Evolutionary conservation across 2,797 vertebrate species (phyloP), one percentile per base, ranked within the genome.

Genomic region (Coendou prehensilis): DNA sequence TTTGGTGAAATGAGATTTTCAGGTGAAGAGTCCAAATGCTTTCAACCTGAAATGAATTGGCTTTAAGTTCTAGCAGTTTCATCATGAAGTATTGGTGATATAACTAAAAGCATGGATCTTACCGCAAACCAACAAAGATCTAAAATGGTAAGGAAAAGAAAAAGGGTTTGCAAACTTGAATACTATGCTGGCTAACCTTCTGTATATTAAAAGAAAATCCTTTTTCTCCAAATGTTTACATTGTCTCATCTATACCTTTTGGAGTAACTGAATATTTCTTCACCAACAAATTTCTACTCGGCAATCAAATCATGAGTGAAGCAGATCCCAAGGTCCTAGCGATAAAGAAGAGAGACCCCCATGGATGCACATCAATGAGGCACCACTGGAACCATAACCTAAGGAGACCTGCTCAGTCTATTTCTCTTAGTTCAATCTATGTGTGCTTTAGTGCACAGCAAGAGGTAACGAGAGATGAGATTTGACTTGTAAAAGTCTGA

Each of bases 1-100:
- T 57, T 57, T 85, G 54, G 47, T 81, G 64, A 96, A 22, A 88
- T 75, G 50, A 86, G 47, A 17, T 87, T 89, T 67, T 94, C 75
- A 89, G 59, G 83, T 89, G 47, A 96, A 67, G n/a, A 92, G 9
- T 96, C 96, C 89, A 63, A 89, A 81, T 83, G 88, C 54, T 95
- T 97, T 83, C 79, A 93, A 81, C 54, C 41, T 90, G 84, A 18
- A 71, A 78, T 5, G 30, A 63, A 50, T 93, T 94, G 64, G 7
- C 41, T 96, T 97, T 61, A 94, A 89, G 69, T 71, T 26, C 93
- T 57, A 71, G n/a, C 0, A 83, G 6, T 90, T 96, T 95, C 10
- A 59, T 91, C 73, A 64, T 13, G 93, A 96, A 97, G 63, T 64
- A 69, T 56, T 96, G 23, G 80, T 47, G n/a, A 37, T 22, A 8